Conservation (phyloP, 92 coral and sea anemone genomes). For the Ricordea florida region DNA sequence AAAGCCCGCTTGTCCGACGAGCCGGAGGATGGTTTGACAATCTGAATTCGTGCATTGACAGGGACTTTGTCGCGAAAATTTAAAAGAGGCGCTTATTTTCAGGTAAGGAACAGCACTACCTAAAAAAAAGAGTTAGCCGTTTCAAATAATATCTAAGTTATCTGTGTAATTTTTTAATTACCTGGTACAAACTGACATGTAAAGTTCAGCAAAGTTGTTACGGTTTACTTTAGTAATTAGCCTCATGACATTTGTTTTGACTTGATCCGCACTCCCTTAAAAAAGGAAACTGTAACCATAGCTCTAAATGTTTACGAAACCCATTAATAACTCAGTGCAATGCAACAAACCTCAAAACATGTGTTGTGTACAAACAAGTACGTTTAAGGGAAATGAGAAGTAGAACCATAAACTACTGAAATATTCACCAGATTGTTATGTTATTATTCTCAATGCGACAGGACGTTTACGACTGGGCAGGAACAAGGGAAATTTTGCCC, state of each 20-base stretch:
- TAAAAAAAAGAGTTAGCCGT: not conserved
- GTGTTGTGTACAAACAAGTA: slow-evolving; percentile 8
- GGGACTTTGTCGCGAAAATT: not conserved
- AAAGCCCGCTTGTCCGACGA: not conserved
- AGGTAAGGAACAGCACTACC: not conserved
- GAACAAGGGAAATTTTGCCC: not conserved
- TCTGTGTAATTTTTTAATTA: not conserved
- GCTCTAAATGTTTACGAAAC: not conserved
- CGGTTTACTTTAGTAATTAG: not conserved
- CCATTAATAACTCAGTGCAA: slow-evolving; percentile 5
- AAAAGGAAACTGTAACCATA: not conserved
- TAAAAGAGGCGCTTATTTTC: not conserved
- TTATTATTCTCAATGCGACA: slow-evolving; percentile 15
- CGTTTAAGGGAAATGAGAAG: slow-evolving; percentile 2
- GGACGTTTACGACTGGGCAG: slow-evolving; percentile 17
- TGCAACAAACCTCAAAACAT: slow-evolving; percentile 8
- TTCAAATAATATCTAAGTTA: slow-evolving; percentile 13
- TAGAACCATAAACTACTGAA: slow-evolving; percentile 9
- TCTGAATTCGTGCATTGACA: not conserved
- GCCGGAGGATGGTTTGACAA: not conserved
- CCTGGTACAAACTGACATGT: slow-evolving; percentile 12
- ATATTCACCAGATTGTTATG: slow-evolving; percentile 4
- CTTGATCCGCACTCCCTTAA: not conserved
- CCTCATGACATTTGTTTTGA: not conserved
- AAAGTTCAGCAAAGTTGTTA: not conserved